Conservation (phyloP, 2,797 vertebrate species). For the Orestias chungarensis region DNA sequence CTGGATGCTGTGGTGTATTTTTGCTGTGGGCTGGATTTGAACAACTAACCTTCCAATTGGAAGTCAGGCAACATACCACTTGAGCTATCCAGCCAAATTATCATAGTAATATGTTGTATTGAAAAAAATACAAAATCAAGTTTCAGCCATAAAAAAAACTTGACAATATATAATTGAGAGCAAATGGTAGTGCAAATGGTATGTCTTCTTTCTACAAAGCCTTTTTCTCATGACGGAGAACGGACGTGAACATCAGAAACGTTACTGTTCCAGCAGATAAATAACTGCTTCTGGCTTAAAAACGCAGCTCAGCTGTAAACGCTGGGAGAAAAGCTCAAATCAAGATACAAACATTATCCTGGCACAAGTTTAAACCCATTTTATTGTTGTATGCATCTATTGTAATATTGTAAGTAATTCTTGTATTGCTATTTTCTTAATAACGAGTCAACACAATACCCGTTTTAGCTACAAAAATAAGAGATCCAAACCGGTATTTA, state of each 20-base stretch:
- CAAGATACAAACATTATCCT: neutral
- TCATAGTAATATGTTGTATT: too few relatives aligned
- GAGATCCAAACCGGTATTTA: neutral
- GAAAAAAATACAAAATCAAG: neutral
- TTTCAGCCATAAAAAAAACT: slow-evolving; percentile 22
- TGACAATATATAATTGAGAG: too few relatives aligned
- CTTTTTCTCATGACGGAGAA: too few relatives aligned
- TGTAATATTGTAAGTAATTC: neutral
- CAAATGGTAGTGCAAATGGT: too few relatives aligned
- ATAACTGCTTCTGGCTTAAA: neutral
- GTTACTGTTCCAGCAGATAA: neutral
- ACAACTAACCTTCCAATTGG: too few relatives aligned
- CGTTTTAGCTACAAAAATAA: neutral
- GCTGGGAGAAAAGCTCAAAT: neutral
- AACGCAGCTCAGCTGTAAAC: neutral
- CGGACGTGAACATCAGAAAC: neutral
- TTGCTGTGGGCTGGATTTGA: too few relatives aligned
- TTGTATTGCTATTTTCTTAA: neutral
- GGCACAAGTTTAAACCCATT: neutral
- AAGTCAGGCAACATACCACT: too few relatives aligned
- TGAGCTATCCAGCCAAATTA: too few relatives aligned
- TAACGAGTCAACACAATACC: neutral
- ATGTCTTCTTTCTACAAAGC: neutral
- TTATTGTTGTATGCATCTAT: too few relatives aligned
- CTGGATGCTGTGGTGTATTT: too few relatives aligned